phyloP scores from a whole-genome alignment of 2,113 vertebrate species.

The Neomonachus schauinslandi region DNA sequence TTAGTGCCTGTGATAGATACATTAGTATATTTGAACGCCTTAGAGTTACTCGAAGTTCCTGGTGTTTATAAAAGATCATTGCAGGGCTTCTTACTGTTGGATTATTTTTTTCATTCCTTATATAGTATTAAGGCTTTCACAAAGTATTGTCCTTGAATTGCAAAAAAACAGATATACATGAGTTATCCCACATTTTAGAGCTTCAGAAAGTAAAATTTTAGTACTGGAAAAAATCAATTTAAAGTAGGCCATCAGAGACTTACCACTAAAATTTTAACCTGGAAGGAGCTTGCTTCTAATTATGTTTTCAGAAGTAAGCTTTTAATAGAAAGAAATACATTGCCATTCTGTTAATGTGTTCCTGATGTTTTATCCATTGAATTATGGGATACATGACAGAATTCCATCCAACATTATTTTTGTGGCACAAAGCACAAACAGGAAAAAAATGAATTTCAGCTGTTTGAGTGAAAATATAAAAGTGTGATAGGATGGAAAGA shows the following conservation, averaged over 20 bases:
- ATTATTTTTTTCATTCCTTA: slow-evolving; percentile 12
- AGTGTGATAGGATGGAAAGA: slow-evolving; percentile 84
- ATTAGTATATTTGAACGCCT: slow-evolving; percentile 5
- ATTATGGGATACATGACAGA: slow-evolving; percentile 77
- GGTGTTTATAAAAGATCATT: slow-evolving; percentile 23
- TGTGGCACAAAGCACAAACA: slow-evolving; percentile 81
- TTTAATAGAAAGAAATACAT: slow-evolving; percentile 81
- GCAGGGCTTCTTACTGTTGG: slow-evolving; percentile 21
- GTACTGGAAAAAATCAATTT: slow-evolving; percentile 76
- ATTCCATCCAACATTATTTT: slow-evolving; percentile 82
- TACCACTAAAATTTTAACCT: slow-evolving; percentile 81
- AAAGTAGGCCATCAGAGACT: slow-evolving; percentile 70
- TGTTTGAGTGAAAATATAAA: slow-evolving; percentile 82
- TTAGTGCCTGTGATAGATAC: slow-evolving; percentile 18
- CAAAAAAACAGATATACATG: slow-evolving; percentile 57
- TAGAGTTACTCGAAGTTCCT: slow-evolving; percentile 23
- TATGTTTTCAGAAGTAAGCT: slow-evolving; percentile 82
- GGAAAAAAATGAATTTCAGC: slow-evolving; percentile 85
- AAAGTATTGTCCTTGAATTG: slow-evolving; percentile 62
- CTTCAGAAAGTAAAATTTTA: slow-evolving; percentile 73
- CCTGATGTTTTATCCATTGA: slow-evolving; percentile 83
- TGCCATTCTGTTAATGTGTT: slow-evolving; percentile 80
- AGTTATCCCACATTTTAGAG: slow-evolving; percentile 65
- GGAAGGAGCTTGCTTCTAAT: slow-evolving; percentile 80
- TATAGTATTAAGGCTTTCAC: slow-evolving; percentile 40